Evolutionary conservation across 2,888 invertebrate species (phyloP).

Genomic region (Mantis religiosa): DNA sequence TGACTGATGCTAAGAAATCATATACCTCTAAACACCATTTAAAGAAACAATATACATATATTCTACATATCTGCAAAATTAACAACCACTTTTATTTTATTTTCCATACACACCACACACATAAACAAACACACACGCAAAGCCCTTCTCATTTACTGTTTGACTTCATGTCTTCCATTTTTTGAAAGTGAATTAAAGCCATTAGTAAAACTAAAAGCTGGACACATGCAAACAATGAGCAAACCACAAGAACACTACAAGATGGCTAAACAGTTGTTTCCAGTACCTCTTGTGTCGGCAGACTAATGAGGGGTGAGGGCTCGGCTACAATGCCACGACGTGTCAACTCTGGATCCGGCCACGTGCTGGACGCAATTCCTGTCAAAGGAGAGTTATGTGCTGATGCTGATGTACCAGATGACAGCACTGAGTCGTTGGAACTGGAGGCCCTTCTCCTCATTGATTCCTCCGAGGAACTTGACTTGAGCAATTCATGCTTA

Average conservation of each 20-base stretch:
- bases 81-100: no score
- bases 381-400: slow-evolving; percentile 39
- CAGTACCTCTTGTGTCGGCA: slow-evolving; percentile 54
- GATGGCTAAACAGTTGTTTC: slow-evolving; percentile 62
- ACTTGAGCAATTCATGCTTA: slow-evolving; percentile 55
- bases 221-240: not conserved
- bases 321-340: slow-evolving; percentile 22
- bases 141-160: not conserved
- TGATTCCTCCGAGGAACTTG: slow-evolving; percentile 54
- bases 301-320: slow-evolving; percentile 23
- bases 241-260: slow-evolving; percentile 28
- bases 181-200: not conserved
- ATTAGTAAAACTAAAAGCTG: not conserved
- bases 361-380: slow-evolving; percentile 23
- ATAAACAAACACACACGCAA: not conserved
- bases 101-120: not conserved
- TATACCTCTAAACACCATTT: not conserved
- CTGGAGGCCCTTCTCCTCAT: slow-evolving; percentile 57
- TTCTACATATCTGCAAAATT: not conserved
- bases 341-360: slow-evolving; percentile 27
- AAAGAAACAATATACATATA: not conserved
- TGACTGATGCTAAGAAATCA: not conserved
- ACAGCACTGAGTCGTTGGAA: slow-evolving; percentile 56
- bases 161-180: not conserved
- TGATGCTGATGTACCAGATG: slow-evolving; percentile 45